Percentiles rank a stretch among this genome's conserved stretches.
phyloP scores from a whole-genome alignment of 2,797 vertebrate species.

The Enteromius anoplus region DNA sequence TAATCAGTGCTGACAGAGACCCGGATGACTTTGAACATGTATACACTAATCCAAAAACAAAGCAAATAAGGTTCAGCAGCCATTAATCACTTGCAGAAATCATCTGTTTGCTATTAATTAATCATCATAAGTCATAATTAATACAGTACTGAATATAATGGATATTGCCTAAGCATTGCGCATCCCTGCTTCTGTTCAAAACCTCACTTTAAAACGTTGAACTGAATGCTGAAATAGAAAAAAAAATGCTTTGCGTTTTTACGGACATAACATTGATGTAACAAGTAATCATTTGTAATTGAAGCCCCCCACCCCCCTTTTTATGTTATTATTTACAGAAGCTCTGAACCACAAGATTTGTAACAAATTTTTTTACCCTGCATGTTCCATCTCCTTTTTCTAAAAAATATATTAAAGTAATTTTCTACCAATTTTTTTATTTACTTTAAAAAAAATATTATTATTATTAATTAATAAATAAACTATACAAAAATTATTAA shows the following conservation, averaged over 20 bases:
- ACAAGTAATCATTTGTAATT: background rate
- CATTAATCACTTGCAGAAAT: background rate
- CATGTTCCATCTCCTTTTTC: background rate
- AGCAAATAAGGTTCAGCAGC: background rate
- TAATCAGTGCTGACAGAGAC: slow-evolving; percentile 13
- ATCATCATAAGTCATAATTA: background rate
- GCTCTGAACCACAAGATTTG: background rate
- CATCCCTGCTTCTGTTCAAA: background rate
- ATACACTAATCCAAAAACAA: slow-evolving; percentile 6
- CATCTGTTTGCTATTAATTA: slow-evolving; percentile 12
- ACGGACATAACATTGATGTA: background rate
- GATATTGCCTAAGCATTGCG: background rate
- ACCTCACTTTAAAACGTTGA: background rate
- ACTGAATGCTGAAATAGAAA: background rate
- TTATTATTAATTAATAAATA: no score
- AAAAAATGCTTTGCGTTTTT: background rate
- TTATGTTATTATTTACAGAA: background rate
- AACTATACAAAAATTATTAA: no score
- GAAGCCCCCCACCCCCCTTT: background rate
- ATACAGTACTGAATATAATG: background rate
- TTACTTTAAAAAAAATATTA: background rate
- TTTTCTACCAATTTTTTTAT: no score
- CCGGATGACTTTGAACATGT: slow-evolving; percentile 18
- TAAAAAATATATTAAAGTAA: background rate
- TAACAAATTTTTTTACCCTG: background rate